phyloP scores from a whole-genome alignment of 2,888 invertebrate species.

The Oegoconia quadripuncta region DNA sequence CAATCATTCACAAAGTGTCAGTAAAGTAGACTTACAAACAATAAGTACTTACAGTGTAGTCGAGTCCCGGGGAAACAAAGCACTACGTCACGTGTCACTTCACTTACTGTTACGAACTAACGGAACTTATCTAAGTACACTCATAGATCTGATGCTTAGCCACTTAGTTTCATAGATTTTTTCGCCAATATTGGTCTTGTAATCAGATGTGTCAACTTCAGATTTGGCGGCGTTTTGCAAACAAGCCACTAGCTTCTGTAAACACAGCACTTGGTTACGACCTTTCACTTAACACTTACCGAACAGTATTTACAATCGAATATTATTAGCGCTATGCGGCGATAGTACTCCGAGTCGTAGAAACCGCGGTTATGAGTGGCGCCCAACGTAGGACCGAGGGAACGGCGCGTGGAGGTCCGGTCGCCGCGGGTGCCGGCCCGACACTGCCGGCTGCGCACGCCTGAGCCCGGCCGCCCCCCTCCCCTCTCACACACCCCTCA shows the following conservation, averaged over 20 bases:
- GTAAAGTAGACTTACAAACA: slow-evolving; percentile 28
- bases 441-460: slow-evolving; percentile 72
- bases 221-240: slow-evolving; percentile 15
- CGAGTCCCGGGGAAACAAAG: slow-evolving; percentile 17
- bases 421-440: slow-evolving; percentile 43
- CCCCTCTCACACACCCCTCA: slow-evolving; percentile 24
- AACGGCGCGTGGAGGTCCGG: slow-evolving; percentile 29
- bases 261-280: slow-evolving; percentile 33
- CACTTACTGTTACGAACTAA: slow-evolving; percentile 34
- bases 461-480: slow-evolving; percentile 62
- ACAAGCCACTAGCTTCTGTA: slow-evolving; percentile 19
- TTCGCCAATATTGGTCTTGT: background rate
- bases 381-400: slow-evolving; percentile 54
- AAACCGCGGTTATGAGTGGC: slow-evolving; percentile 44
- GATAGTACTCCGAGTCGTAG: too few species aligned
- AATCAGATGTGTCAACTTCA: slow-evolving; percentile 6
- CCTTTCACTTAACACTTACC: slow-evolving; percentile 26
- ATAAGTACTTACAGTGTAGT: slow-evolving; percentile 37
- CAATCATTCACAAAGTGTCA: slow-evolving; percentile 24
- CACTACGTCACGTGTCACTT: slow-evolving; percentile 40
- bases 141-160: slow-evolving; percentile 16
- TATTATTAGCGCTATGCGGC: too few species aligned
- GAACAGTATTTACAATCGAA: too few species aligned
- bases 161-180: slow-evolving; percentile 28
- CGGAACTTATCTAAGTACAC: slow-evolving; percentile 14